Conservation (phyloP, 2,797 vertebrate species). For the Neosilurus mollespiculum region DNA sequence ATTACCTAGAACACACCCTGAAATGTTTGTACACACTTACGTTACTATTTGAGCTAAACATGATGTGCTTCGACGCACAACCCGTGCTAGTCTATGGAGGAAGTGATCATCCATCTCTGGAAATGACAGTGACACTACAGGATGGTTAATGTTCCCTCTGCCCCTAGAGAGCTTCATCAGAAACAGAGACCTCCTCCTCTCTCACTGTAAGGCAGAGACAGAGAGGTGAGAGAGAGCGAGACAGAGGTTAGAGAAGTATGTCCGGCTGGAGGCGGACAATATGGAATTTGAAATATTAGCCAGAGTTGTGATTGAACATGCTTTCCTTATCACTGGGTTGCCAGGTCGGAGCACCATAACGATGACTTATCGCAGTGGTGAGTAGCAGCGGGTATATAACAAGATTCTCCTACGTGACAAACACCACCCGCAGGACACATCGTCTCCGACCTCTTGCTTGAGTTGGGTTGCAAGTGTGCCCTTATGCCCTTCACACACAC, state of each 20-base stretch:
- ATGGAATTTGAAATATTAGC: conserved; percentile 83
- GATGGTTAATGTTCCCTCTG: conserved; percentile 66
- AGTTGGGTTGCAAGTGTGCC: conserved; percentile 64
- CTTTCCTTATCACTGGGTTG: conserved; percentile 79
- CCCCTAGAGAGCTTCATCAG: conserved; percentile 61
- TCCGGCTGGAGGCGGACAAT: conserved; percentile 75
- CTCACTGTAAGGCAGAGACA: conserved; percentile 18
- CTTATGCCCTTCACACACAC: conserved; percentile 33
- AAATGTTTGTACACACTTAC: not conserved
- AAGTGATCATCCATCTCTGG: conserved; percentile 48
- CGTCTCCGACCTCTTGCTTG: conserved; percentile 61
- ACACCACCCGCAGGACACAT: conserved; percentile 73
- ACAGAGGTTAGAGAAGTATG: conserved; percentile 60
- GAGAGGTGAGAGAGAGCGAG: conserved; percentile 34
- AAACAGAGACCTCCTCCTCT: conserved; percentile 48
- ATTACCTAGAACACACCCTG: not conserved
- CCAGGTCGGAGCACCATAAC: conserved; percentile 79
- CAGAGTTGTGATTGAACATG: conserved; percentile 77
- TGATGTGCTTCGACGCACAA: conserved; percentile 16
- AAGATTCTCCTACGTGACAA: conserved; percentile 79
- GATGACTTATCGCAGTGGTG: conserved; percentile 78
- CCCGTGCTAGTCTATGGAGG: conserved; percentile 1
- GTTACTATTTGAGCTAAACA: conserved; percentile 2
- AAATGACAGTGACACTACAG: conserved; percentile 63
- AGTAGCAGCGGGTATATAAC: conserved; percentile 78